Conservation (phyloP, 2,113 vertebrate species). For the Microtus montanus region DNA sequence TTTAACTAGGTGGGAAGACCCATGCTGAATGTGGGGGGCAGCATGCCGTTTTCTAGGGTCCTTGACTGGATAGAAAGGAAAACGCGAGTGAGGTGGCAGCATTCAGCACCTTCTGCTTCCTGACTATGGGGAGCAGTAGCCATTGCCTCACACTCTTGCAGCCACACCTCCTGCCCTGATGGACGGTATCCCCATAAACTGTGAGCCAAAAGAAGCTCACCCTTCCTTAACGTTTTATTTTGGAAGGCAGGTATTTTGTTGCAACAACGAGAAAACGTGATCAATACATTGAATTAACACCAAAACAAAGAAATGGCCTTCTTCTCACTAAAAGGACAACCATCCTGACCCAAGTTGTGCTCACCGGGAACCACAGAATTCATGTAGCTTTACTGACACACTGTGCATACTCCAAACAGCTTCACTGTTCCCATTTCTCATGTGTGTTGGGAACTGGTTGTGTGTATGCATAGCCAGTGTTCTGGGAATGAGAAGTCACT, state of each 20-base stretch:
- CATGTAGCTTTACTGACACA: background rate
- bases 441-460: background rate
- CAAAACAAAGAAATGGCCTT: background rate
- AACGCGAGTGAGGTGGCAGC: background rate
- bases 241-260: background rate
- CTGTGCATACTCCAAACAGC: background rate
- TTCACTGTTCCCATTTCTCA: background rate
- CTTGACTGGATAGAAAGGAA: background rate
- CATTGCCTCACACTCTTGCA: background rate
- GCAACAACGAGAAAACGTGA: background rate
- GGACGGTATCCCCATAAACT: background rate
- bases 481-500: background rate
- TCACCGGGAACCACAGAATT: background rate
- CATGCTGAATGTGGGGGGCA: background rate
- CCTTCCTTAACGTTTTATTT: background rate
- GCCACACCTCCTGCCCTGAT: background rate
- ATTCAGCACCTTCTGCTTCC: background rate
- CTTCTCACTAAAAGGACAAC: background rate
- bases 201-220: background rate
- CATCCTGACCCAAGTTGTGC: background rate
- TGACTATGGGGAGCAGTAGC: background rate
- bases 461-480: rapidly evolving
- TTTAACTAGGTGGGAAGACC: background rate
- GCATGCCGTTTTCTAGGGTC: background rate
- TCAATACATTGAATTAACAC: background rate